phyloP scores from a whole-genome alignment of 2,797 vertebrate genomes.

The Pseudocheirus occidentalis region DNA sequence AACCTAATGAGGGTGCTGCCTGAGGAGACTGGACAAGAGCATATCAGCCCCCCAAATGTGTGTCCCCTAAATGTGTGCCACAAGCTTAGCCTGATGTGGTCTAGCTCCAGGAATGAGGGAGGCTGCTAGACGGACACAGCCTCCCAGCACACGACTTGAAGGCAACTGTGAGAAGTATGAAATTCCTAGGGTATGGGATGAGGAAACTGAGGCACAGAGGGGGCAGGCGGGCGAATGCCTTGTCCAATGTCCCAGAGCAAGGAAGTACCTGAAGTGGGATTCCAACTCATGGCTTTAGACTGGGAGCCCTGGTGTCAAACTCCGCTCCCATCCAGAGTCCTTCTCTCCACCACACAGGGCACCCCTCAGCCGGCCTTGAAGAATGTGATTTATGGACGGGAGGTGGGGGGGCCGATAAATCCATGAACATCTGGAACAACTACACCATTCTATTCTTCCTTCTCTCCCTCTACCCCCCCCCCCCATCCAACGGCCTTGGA shows the following conservation, averaged over 20 bases:
- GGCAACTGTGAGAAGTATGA: not conserved
- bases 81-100: not conserved
- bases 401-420: not conserved
- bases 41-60: not conserved
- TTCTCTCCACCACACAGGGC: not conserved
- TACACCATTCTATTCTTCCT: not conserved
- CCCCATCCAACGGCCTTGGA: not conserved
- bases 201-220: not conserved
- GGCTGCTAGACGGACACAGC: too few species aligned
- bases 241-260: not conserved
- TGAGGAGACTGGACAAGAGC: conserved; percentile 58
- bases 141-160: not conserved
- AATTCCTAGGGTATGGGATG: not conserved
- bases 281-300: not conserved
- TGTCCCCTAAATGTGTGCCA: not conserved
- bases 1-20: conserved; percentile 56
- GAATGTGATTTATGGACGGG: not conserved
- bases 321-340: not conserved
- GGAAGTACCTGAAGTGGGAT: not conserved
- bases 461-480: not conserved
- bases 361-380: not conserved
- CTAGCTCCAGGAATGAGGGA: not conserved
- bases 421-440: not conserved
- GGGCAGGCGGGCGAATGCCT: not conserved
- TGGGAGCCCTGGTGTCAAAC: too few species aligned